phyloP scores from a whole-genome alignment of 2,888 invertebrate species.

The Coenonympha arcania region DNA sequence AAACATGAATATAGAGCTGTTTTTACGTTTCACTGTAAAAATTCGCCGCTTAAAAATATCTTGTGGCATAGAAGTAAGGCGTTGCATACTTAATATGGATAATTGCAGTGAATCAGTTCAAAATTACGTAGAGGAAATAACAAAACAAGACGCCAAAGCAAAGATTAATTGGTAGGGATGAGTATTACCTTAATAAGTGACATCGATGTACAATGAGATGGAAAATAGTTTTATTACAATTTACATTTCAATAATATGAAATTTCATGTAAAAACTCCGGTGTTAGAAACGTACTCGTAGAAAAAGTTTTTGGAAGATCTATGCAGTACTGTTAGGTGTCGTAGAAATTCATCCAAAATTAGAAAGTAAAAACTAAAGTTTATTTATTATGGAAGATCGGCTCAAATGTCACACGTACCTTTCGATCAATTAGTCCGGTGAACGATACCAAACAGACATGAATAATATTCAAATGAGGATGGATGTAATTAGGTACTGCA shows the following conservation, averaged over 20 bases:
- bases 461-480: conserved; percentile 22
- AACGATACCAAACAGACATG: conserved; percentile 15
- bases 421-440: conserved; percentile 23
- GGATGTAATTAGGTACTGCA: conserved; percentile 14
- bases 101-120: conserved; percentile 37
- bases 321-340: too few species aligned
- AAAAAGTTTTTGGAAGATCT: too few species aligned
- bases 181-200: conserved; percentile 48
- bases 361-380: too few species aligned
- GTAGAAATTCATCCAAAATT: too few species aligned
- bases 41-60: conserved; percentile 16
- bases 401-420: too few species aligned
- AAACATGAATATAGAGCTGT: not conserved
- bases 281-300: too few species aligned
- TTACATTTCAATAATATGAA: too few species aligned
- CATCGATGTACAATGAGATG: conserved; percentile 31
- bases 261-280: too few species aligned
- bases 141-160: conserved; percentile 48
- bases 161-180: conserved; percentile 53
- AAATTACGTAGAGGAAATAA: conserved; percentile 39
- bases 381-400: too few species aligned
- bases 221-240: not conserved
- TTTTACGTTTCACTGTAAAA: not conserved
- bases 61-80: conserved; percentile 22
- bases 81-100: conserved; percentile 30